Conservation (phyloP, 2,113 vertebrate species). For the Thinocorus orbignyianus region DNA sequence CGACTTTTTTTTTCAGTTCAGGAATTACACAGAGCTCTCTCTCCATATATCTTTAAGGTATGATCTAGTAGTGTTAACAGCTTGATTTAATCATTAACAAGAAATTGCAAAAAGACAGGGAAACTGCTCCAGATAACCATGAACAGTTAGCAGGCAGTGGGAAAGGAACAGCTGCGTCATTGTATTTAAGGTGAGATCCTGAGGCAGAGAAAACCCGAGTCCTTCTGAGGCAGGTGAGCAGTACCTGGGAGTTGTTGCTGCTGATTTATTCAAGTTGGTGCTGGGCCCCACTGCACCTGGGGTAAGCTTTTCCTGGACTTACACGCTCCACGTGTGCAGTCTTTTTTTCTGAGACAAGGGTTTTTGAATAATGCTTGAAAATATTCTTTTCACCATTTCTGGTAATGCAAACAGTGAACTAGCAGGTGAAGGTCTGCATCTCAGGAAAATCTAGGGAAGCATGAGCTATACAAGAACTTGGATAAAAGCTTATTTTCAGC, state of each 20-base stretch:
- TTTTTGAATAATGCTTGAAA: not conserved
- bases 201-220: not conserved
- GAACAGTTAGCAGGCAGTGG: not conserved
- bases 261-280: not conserved
- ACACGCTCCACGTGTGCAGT: not conserved
- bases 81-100: not conserved
- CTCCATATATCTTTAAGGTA: not conserved
- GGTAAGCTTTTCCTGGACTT: not conserved
- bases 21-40: not conserved
- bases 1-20: not conserved
- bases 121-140: not conserved
- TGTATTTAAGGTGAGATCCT: not conserved
- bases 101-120: not conserved
- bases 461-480: not conserved
- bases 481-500: not conserved
- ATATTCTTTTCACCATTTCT: not conserved
- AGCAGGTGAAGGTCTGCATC: not conserved
- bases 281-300: not conserved
- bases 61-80: not conserved
- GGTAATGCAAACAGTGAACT: not conserved
- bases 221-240: not conserved
- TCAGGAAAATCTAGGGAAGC: not conserved
- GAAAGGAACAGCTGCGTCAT: not conserved
- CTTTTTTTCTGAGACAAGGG: not conserved
- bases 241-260: not conserved